These are phyloP conservation scores for Drosophila ironensis DNA, from an alignment of 1,140 invertebrate species.

Conservation along the genomic window DNA sequence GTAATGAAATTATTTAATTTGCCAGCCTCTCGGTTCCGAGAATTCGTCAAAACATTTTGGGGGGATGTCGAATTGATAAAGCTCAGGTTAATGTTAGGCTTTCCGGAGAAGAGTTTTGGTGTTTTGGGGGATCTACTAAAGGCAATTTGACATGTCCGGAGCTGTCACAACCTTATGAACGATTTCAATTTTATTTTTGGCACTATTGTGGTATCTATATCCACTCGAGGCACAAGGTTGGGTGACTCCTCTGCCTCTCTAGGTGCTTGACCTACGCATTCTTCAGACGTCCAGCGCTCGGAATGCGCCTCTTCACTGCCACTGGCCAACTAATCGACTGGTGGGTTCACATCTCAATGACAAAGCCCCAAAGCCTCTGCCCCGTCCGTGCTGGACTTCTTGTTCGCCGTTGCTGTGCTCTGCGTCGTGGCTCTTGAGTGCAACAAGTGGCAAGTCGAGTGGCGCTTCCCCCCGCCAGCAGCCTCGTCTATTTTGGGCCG, in stretches of 20 bases:
- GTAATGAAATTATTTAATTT: conserved; percentile 29
- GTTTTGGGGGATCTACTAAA: too few species aligned
- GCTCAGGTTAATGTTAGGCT: neutral
- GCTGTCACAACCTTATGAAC: too few species aligned
- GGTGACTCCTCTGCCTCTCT: neutral
- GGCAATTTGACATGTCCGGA: too few species aligned
- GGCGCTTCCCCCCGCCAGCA: conserved; percentile 50
- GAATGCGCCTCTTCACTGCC: conserved; percentile 36
- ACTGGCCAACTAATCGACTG: conserved; percentile 73
- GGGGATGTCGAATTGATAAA: conserved; percentile 1
- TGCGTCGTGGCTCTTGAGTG: conserved; percentile 65
- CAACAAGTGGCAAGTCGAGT: conserved; percentile 74
- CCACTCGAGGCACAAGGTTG: conserved; percentile 18
- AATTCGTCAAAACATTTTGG: conserved; percentile 22
- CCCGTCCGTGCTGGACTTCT: conserved; percentile 21
- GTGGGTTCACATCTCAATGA: conserved; percentile 63
- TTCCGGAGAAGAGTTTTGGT: neutral
- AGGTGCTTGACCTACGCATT: conserved; percentile 31
- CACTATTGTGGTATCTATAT: neutral
- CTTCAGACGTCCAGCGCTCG: conserved; percentile 3
- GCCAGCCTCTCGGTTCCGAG: conserved; percentile 5
- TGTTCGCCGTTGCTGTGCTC: conserved; percentile 29
- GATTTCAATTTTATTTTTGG: neutral
- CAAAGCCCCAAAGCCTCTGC: conserved; percentile 57
- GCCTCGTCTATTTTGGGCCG: conserved; percentile 58